phyloP scores from a whole-genome alignment of 2,888 invertebrate species.

The Spicauda simplicius region DNA sequence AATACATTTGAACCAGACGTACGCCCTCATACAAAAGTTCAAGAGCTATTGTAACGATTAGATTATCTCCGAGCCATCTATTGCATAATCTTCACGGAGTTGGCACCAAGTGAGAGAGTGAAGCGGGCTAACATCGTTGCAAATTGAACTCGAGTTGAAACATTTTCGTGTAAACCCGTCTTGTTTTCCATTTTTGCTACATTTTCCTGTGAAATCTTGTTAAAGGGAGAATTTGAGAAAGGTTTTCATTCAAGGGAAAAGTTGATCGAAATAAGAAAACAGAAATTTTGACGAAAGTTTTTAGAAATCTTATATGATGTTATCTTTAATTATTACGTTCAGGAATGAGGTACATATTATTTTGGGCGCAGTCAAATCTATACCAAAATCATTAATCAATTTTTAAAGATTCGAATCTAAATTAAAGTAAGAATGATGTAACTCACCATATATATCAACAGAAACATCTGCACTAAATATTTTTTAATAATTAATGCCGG shows the following conservation, averaged over 20 bases:
- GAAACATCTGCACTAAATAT: conserved; percentile 22
- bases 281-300: background rate
- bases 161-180: conserved; percentile 10
- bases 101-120: conserved; percentile 40
- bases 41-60: conserved; percentile 62
- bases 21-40: conserved; percentile 64
- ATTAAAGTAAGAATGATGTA: conserved; percentile 1
- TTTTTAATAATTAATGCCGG: conserved; percentile 16
- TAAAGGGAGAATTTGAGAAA: background rate
- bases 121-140: conserved; percentile 35
- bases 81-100: conserved; percentile 53
- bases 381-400: background rate
- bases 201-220: conserved; percentile 8
- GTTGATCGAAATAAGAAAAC: background rate
- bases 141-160: conserved; percentile 29
- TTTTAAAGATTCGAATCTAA: conserved; percentile 6
- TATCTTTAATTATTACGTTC: background rate
- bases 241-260: background rate
- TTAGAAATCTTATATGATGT: background rate
- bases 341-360: background rate
- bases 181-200: conserved; percentile 10
- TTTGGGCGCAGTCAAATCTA: background rate
- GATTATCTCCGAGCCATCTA: conserved; percentile 59
- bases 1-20: conserved; percentile 37
- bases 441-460: conserved; percentile 13